Evolutionary conservation across 2,113 vertebrate species (phyloP).

Genomic region (Calyptommatus sinebrachiatus): DNA sequence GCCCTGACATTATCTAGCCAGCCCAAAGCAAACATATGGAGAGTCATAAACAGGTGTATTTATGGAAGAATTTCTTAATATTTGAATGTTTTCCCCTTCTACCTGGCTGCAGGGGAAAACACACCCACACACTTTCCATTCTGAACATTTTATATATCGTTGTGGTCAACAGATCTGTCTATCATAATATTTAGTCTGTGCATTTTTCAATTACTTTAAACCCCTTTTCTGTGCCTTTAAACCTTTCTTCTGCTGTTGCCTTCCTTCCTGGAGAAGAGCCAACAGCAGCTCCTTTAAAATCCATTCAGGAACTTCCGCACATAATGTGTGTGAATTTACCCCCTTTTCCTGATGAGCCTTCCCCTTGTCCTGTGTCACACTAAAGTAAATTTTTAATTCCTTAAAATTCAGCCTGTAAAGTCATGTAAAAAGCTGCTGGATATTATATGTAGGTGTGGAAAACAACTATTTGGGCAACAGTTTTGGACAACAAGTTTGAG

Average conservation of each 20-base stretch:
- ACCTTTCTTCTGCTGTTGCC: background rate
- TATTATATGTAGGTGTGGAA: too few species aligned
- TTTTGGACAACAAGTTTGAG: too few species aligned
- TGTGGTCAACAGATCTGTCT: background rate
- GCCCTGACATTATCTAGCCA: background rate
- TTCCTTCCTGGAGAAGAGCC: background rate
- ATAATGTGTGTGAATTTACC: background rate
- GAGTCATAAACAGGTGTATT: slow-evolving; percentile 1
- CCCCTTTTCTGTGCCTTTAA: background rate
- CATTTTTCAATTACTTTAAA: background rate
- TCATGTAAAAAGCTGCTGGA: background rate
- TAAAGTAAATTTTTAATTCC: background rate
- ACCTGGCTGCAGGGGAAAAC: background rate
- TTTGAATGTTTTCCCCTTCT: background rate
- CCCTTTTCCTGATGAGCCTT: background rate
- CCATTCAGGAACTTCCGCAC: background rate
- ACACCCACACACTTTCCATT: background rate
- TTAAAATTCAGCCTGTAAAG: background rate
- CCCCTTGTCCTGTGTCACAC: background rate
- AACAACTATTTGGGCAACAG: background rate
- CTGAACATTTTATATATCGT: background rate
- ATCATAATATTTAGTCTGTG: background rate
- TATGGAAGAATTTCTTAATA: slow-evolving; percentile 2
- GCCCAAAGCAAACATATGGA: background rate
- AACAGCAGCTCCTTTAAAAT: background rate